Evolutionary conservation across 2,113 vertebrate genomes (phyloP).

Genomic region (Gymnorhina tibicen): DNA sequence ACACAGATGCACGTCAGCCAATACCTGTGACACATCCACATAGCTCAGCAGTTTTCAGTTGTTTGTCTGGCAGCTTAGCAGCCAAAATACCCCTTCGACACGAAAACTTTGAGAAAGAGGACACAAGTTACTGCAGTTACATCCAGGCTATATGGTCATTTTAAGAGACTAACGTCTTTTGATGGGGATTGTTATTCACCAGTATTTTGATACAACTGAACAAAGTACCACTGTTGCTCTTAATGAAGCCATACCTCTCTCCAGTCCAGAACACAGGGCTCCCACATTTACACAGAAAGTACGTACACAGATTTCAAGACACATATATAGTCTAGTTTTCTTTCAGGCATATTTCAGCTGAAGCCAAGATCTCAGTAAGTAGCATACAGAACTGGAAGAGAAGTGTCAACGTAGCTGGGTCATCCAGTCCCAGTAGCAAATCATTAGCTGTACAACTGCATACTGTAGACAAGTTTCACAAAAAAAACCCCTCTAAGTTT

Average conservation of each 20-base stretch:
- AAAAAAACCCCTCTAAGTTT: neutral
- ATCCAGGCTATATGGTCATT: neutral
- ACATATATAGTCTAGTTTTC: neutral
- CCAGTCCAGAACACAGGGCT: neutral
- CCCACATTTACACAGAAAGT: neutral
- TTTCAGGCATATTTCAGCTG: neutral
- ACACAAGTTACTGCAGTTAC: neutral
- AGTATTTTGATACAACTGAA: neutral
- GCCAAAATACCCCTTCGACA: neutral
- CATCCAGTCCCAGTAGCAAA: neutral
- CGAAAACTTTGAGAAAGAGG: neutral
- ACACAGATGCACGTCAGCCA: constrained; percentile 31
- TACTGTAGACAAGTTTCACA: neutral
- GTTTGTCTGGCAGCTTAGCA: neutral
- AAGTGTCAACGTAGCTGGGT: neutral
- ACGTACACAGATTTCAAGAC: neutral
- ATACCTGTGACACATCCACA: neutral
- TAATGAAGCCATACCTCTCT: neutral
- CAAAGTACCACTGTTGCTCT: neutral
- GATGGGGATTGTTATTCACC: neutral
- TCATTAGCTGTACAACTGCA: neutral
- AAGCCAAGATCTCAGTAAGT: neutral
- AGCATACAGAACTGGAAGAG: neutral
- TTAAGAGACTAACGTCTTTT: neutral
- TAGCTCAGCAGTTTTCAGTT: neutral